Evolutionary conservation across 2,113 vertebrate species (phyloP), one percentile per base, ranked within the genome.

Genomic region (Festucalex cinctus): DNA sequence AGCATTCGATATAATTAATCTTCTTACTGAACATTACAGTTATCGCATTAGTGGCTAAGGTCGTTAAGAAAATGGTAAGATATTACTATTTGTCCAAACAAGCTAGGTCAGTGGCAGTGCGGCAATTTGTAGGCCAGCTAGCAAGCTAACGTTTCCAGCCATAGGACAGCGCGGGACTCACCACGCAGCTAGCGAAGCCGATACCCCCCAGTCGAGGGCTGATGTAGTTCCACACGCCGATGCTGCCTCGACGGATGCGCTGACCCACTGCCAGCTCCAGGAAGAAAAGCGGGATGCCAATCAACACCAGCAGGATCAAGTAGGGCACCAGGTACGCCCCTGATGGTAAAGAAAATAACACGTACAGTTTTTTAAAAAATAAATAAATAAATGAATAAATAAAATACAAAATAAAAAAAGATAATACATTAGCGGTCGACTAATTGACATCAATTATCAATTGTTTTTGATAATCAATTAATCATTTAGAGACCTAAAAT

Each of bases 181-280:
- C 96, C 83, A 98, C 77, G 0, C 96, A 99, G 89, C 96, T 99
- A 77, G 96, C 93, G 69, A 96, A 97, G 86, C 97, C 97, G 82
- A 99, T 96, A 78, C 97, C 97, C 63, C 96, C 95, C 81, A 99
- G 91, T 41, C 93, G 94, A 53, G 96, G 97, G 84, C 95, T 97
- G 89, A 98, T 96, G 59, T 97, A 98, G 93, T 97, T 99, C 97
- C 97, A 99, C 17, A 98, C 96, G 10, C 96, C 96, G 70, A 99
- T 98, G 86, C 97, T 99, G 70, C 97, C 97, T 72, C 94, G 85
- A 17, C 97, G 93, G 78, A 99, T 97, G 73, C 95, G 92, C 85
- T 99, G 97, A 9, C 97, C 97, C 17, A 96, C 95, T 0, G 96
- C 92, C 66, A 99, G 94, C 86, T 99, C 97, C 94, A 99, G 84